Base-by-base conservation (phyloP, 2,797 vertebrate species). In the Clarias platycephalus region DNA sequence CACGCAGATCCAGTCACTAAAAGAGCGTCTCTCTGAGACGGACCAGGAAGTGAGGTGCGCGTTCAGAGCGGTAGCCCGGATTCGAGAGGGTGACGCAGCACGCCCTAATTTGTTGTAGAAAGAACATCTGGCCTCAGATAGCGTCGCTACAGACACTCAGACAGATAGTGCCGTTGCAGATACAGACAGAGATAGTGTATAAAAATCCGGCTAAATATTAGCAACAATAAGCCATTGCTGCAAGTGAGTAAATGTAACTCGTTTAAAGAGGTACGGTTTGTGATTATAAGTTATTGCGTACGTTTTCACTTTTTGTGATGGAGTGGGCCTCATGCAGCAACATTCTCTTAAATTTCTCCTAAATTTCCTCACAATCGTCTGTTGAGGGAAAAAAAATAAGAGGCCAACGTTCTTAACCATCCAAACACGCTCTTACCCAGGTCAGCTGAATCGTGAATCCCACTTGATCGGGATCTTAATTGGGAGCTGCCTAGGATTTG, bases 41-140 rank as follows among this genome's bases (percentile, higher is more conserved):
- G 97, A 98, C 88, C 95, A 96, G 70, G 94, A 97, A 82, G 87
- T 97, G 92, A 95, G 97, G 98, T 99, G 95, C 58, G 67, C 40
- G 31, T 81, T 37, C 74, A 22, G 24, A 62, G 12, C 31, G 1
- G 28, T 34, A 58, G 53, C 18, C 26, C 53, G 22, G 28, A 57
- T 57, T 55, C 10, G 15, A 31, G 1, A 10, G 37, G 26, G 7
- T 5, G 3, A 60, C 13, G 4, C 20, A 31, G 37, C 26, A 53
- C 9, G 66, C 31, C 15, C 71, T 71, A n/a, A 62, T 37, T 62
- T 82, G n/a, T 49, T n/a, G 40, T 72, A 5, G 8, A 31, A 10
- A 18, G 9, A 70, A 24, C 67, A 0, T 37, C 16, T 18, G 6
- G 15, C 13, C 15, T 26, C 2, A 34, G 28, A 24, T 77, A 0